These are phyloP conservation scores for Epinotia demarniana DNA, from an alignment of 2,888 invertebrate species.

Conservation along the genomic window DNA sequence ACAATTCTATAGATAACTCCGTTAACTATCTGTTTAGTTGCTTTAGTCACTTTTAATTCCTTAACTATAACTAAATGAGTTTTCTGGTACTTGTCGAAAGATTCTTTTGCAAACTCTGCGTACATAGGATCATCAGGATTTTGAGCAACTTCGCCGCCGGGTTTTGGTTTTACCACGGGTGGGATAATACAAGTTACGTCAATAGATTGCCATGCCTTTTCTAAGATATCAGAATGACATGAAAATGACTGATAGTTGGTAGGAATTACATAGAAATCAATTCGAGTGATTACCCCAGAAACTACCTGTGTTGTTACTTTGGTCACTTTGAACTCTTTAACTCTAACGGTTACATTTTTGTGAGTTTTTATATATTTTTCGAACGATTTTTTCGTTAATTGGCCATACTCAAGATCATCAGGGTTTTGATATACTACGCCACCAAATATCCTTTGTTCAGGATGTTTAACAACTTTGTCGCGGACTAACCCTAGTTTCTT, in stretches of 20 bases:
- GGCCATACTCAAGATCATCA: no score
- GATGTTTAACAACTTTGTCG: not conserved
- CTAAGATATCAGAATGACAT: conserved; percentile 48
- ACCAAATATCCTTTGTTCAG: no score
- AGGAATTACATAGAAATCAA: conserved; percentile 50
- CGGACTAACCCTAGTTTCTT: not conserved
- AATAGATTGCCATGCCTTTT: conserved; percentile 50
- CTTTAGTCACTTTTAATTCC: not conserved
- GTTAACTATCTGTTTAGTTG: conserved; percentile 73
- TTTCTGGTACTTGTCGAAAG: conserved; percentile 55
- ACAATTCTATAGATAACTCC: conserved; percentile 80
- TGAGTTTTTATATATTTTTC: no score
- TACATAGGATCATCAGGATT: conserved; percentile 54
- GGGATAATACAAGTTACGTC: conserved; percentile 48
- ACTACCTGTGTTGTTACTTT: no score
- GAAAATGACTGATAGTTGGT: not conserved
- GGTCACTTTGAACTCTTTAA: no score
- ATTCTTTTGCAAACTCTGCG: conserved; percentile 57
- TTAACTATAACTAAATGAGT: not conserved
- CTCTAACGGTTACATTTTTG: no score
- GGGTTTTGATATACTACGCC: no score
- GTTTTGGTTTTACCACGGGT: conserved; percentile 19
- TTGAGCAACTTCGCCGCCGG: conserved; percentile 29
- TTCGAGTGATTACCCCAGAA: conserved; percentile 47
- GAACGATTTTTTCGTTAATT: no score